Base-by-base conservation (phyloP, 2,797 vertebrate species). In the Artibeus jamaicensis region DNA sequence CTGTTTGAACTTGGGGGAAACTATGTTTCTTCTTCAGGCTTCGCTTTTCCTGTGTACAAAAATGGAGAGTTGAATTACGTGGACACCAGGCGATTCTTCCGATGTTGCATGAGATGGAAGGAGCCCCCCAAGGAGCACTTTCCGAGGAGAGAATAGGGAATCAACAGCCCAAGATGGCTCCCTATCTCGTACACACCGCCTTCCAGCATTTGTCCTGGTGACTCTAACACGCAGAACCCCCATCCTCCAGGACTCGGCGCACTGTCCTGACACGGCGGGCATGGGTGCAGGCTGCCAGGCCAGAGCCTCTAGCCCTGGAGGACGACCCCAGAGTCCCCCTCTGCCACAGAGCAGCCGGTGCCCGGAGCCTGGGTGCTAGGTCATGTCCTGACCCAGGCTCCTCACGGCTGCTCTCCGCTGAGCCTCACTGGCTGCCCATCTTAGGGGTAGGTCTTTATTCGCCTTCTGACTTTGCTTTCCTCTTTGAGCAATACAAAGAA, bases 401-500 rank as follows among this genome's bases (percentile, higher is more conserved):
- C 21, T 83, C 74, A 42, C 22, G 42, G 46, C 18, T 14, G 29
- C 57, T 26, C 19, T 86, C 73, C 53, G 22, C 19, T 39, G 29
- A 57, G 70, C 18, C 22, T 77, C 26, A 4, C 15, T 57, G 46
- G 26, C 84, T 74, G 67, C 32, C 55, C 32, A 19, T 57, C 24
- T 81, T 68, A 39, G 39, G 32, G 12, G 86, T 48, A 44, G 82
- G 2, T 57, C 19, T 83, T 46, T 46, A 26, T 65, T 55, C 76
- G 9, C 77, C 53, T 73, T 91, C 48, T 81, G 37, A 89, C 16
- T 91, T 84, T 44, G 11, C 73, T 90, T 68, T 93, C 32, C 21
- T 93, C 57, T 95, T 84, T 70, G 81, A 94, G 46, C 24, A 74
- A 50, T 46, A 68, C 50, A 82, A 83, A 92, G 86, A 42, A 19